phyloP scores from a whole-genome alignment of 1,140 invertebrate species.

The Luehdorfia chinensis region DNA sequence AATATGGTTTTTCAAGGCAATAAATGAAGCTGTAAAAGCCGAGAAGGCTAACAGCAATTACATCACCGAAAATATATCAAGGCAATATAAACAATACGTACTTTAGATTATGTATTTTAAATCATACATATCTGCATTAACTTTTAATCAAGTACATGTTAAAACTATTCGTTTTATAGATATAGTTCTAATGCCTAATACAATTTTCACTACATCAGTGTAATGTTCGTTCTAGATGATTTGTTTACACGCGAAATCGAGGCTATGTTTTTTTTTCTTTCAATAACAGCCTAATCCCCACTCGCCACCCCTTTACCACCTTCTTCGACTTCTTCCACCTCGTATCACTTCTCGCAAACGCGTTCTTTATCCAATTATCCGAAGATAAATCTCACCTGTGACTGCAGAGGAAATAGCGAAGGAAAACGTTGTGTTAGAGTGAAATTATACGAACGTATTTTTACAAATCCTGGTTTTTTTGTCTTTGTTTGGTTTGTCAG shows the following conservation, averaged over 20 bases:
- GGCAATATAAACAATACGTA: no score
- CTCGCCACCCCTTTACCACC: conserved; percentile 26
- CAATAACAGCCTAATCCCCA: conserved; percentile 34
- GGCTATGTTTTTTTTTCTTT: conserved; percentile 13
- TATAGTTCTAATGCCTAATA: no score
- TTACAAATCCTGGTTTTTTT: conserved; percentile 41
- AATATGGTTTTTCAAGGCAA: no score
- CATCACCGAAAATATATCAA: no score
- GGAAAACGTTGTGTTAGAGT: conserved; percentile 57
- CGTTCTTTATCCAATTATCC: conserved; percentile 75
- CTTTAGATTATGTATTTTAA: no score
- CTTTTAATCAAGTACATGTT: no score
- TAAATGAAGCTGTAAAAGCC: no score
- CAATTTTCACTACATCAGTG: no score
- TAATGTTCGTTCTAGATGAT: not conserved
- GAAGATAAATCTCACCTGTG: conserved; percentile 75
- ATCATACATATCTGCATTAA: no score
- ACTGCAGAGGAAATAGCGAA: conserved; percentile 64
- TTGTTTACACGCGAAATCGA: conserved; percentile 5
- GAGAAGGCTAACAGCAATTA: no score
- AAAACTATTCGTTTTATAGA: no score
- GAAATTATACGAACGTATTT: conserved; percentile 54
- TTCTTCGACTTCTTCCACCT: conserved; percentile 47
- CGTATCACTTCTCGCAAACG: conserved; percentile 70
- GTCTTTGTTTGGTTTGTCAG: conserved; percentile 35